These are phyloP conservation scores for Varecia variegata DNA, from an alignment of 2,797 vertebrate genomes.

Conservation along the genomic window DNA sequence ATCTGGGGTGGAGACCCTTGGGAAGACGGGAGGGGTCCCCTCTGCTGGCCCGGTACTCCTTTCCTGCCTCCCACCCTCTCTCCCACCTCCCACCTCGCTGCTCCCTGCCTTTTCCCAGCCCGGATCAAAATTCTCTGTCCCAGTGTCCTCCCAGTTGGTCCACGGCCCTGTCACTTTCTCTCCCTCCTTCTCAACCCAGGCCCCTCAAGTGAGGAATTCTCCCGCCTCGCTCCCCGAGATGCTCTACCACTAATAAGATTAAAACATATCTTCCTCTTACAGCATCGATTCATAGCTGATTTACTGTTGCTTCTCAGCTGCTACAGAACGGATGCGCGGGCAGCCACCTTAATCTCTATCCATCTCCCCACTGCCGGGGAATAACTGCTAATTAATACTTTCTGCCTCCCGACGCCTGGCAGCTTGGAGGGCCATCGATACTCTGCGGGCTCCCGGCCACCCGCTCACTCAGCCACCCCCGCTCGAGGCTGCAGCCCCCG, in stretches of 20 bases:
- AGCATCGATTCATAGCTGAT: slow-evolving; percentile 81
- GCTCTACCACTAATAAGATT: slow-evolving; percentile 81
- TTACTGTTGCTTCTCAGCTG: slow-evolving; percentile 61
- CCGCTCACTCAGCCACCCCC: background rate
- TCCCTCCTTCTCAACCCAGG: background rate
- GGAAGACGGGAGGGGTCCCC: background rate
- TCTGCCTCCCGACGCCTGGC: slow-evolving; percentile 60
- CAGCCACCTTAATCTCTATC: slow-evolving; percentile 80
- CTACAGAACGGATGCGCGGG: slow-evolving; percentile 51
- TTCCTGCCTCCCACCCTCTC: accelerated
- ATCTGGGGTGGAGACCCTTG: background rate
- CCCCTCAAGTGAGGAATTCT: slow-evolving; percentile 40
- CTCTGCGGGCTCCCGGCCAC: background rate
- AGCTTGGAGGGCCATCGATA: slow-evolving; percentile 10
- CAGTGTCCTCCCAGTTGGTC: accelerated
- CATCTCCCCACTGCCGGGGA: slow-evolving; percentile 63
- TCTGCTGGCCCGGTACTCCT: background rate
- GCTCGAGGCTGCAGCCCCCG: background rate
- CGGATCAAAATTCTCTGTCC: background rate
- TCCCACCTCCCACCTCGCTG: background rate
- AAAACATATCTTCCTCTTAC: slow-evolving; percentile 80
- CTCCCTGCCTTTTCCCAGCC: background rate
- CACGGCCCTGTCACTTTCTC: accelerated
- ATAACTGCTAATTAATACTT: slow-evolving; percentile 81
- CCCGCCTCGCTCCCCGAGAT: slow-evolving; percentile 38